phyloP scores from a whole-genome alignment of 2,797 vertebrate species.

The Fringilla coelebs region DNA sequence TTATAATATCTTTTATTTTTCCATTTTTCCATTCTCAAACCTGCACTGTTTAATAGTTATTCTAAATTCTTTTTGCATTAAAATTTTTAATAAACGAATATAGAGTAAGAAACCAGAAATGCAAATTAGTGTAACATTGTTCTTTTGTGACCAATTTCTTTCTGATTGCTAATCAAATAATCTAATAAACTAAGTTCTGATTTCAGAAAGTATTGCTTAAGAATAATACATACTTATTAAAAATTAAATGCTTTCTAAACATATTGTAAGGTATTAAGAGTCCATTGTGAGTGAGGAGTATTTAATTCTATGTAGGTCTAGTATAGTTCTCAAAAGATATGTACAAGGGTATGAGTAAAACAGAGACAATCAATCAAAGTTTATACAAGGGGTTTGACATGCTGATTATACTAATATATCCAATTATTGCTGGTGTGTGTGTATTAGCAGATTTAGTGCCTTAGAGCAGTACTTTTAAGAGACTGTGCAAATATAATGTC shows the following conservation, averaged over 20 bases:
- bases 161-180: neutral
- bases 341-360: constrained; percentile 5
- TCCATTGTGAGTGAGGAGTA: neutral
- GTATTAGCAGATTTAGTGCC: constrained; percentile 73
- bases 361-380: constrained; percentile 70
- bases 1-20: neutral
- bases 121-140: neutral
- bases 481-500: constrained; percentile 66
- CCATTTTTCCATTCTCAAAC: neutral
- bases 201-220: neutral
- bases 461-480: constrained; percentile 46
- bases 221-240: neutral
- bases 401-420: constrained; percentile 71
- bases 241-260: neutral
- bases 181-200: neutral
- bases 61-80: neutral
- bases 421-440: constrained; percentile 73
- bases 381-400: constrained; percentile 55
- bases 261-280: neutral
- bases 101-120: neutral
- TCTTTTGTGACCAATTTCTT: neutral
- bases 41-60: neutral
- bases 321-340: constrained; percentile 2
- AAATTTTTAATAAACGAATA: neutral
- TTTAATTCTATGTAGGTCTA: neutral